Base-by-base conservation (phyloP, 2,797 vertebrate genomes). In the Sebastiscus tertius region DNA sequence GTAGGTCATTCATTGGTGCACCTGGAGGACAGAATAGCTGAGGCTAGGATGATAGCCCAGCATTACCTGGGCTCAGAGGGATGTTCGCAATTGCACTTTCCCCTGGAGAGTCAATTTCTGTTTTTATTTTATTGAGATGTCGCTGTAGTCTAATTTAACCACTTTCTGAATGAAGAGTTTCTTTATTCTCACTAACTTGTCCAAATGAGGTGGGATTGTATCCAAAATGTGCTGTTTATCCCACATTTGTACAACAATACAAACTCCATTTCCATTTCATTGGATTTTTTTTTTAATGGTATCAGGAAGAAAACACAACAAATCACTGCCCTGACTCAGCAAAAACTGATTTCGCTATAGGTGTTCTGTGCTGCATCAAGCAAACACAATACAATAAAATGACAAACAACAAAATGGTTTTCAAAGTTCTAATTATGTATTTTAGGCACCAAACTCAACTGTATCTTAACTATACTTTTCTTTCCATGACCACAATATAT, bases 11-110 rank as follows among this genome's bases (percentile, higher is more conserved):
- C 84, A 89, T 87, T 86, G 86, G 77, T 89, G 85, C 79, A 82
- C 75, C 80, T 85, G 76, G 60, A 87, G 86, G 75, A 89, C 82
- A 77, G 81, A 91, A 90, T 84, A 87, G 82, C 72, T 65, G 81
- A 92, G 88, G 85, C 72, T 77, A 61, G 80, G 88, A 93, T 94
- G 87, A 90, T 90, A 85, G 81, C 88, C 79, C 79, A 85, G 83
- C 83, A 91, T 92, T 87, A 86, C 75, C 67, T n/a, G 24, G 66
- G 67, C 84, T 88, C 87, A 90, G 84, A 74, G 79, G 75, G 78
- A 77, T 86, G 80, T 81, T 85, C 76, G 79, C 54, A 79, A 75
- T 78, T 81, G 79, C 58, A 79, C 74, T 78, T 82, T 86, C 39
- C 33, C 71, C 71, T 27, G 4, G 34, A 85, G 79, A 86, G 83